Evolutionary conservation across 2,113 vertebrate species (phyloP).

Genomic region (Microtus richardsoni): DNA sequence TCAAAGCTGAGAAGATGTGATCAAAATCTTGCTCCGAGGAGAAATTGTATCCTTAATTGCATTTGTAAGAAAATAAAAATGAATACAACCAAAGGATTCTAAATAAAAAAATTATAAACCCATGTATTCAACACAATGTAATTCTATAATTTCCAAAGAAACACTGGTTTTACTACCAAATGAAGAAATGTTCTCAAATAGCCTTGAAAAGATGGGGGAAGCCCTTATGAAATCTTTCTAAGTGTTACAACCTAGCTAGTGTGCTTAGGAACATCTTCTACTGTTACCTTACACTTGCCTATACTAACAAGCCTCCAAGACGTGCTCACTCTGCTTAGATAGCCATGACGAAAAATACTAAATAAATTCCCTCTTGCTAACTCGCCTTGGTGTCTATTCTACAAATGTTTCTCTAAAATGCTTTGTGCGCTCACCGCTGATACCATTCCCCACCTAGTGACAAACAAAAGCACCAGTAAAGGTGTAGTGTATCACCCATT

Average conservation of each 20-base stretch:
- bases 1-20: no score
- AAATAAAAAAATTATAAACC: no score
- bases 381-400: background rate
- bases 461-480: background rate
- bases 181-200: background rate
- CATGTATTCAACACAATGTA: background rate
- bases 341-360: constrained; percentile 5
- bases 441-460: background rate
- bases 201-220: background rate
- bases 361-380: background rate
- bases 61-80: no score
- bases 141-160: background rate
- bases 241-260: background rate
- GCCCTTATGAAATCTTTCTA: background rate
- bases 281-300: background rate
- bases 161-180: constrained; percentile 4
- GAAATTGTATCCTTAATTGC: no score
- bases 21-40: no score
- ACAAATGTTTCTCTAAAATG: constrained; percentile 24
- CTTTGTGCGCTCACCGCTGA: background rate
- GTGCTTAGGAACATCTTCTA: background rate
- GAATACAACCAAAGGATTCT: no score
- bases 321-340: constrained; percentile 25
- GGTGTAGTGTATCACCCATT: constrained; percentile 29
- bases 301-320: background rate